Evolutionary conservation across 2,888 invertebrate species (phyloP), one percentile per base, ranked within the genome.

Genomic region (Acleris emargana): DNA sequence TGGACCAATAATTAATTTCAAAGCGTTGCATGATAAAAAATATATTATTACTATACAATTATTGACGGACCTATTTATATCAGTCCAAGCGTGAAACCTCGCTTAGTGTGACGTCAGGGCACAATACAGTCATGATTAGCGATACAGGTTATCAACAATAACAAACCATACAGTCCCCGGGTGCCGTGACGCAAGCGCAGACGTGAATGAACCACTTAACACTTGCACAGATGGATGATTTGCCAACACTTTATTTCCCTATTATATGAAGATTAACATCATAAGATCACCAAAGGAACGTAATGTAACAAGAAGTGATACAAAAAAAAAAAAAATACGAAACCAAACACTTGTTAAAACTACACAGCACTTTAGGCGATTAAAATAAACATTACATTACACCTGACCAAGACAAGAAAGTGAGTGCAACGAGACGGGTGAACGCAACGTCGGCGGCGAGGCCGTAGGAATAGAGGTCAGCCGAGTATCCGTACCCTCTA

Each of bases 341-440:
- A 76, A 81, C 78, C 77, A 76, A 82, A 78, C 82, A 86, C 82
- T 81, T 76, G 74, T 70, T 62, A 70, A 72, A 70, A 69, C 64
- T 62, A 68, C 72, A 53, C 53, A 25, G 28, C 60, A 64, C 64
- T 54, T 54, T 69, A 51, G 57, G 74, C 77, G 71, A 75, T 82
- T 80, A 82, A 84, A 85, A 85, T 83, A 84, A 86, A 86, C 78
- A 82, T 83, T 81, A 83, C 80, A 86, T 81, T 87, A 87, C 90
- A 91, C 89, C 88, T 89, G 90, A 88, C 86, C 84, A 82, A 87
- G 86, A 85, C 88, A 88, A 83, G 88, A 91, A 91, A 91, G 91
- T 89, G 87, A 89, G 80, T 89, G 91, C 90, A 87, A 82, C 82
- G 75, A 84, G 83, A 83, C 80, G 79, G 82, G 88, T 88, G 89